These are phyloP conservation scores for Arbacia lixula DNA, from an alignment of 53 echinoderm and acorn worm species.

Conservation along the genomic window DNA sequence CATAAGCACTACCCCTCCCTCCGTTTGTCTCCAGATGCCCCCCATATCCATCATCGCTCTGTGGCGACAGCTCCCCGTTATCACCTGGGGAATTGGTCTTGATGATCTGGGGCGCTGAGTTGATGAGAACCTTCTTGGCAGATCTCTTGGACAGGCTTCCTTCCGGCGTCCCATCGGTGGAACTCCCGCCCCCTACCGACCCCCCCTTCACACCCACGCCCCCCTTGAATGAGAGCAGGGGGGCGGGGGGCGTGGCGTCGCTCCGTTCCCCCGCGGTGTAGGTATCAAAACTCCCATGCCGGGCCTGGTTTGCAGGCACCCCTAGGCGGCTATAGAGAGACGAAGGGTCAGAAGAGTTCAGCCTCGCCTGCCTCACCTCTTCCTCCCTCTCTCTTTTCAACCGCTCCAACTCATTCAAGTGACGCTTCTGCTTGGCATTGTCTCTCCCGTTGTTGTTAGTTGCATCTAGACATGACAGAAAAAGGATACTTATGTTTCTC, in stretches of 20 bases:
- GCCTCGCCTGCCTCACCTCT: slow-evolving; percentile 31
- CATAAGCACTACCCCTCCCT: background rate
- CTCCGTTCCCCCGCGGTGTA: slow-evolving; percentile 19
- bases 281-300: slow-evolving; percentile 34
- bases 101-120: slow-evolving; percentile 53
- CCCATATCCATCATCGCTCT: background rate
- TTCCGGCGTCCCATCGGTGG: slow-evolving; percentile 8
- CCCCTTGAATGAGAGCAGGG: background rate
- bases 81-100: slow-evolving; percentile 26
- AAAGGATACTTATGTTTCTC: background rate
- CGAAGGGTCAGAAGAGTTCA: slow-evolving; percentile 32
- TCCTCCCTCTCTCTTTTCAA: slow-evolving; percentile 57
- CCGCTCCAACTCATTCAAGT: slow-evolving; percentile 69
- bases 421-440: slow-evolving; percentile 61
- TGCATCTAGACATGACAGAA: slow-evolving; percentile 47
- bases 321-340: slow-evolving; percentile 25
- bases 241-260: background rate
- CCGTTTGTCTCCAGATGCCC: slow-evolving; percentile 2
- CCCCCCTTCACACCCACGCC: background rate
- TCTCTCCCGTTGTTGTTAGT: slow-evolving; percentile 16
- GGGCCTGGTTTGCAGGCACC: slow-evolving; percentile 1
- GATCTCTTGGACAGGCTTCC: slow-evolving; percentile 60
- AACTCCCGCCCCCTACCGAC: slow-evolving; percentile 1
- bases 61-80: slow-evolving; percentile 5
- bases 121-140: slow-evolving; percentile 67